phyloP scores from a whole-genome alignment of 2,888 invertebrate species.

The Chaetoderma sp. region DNA sequence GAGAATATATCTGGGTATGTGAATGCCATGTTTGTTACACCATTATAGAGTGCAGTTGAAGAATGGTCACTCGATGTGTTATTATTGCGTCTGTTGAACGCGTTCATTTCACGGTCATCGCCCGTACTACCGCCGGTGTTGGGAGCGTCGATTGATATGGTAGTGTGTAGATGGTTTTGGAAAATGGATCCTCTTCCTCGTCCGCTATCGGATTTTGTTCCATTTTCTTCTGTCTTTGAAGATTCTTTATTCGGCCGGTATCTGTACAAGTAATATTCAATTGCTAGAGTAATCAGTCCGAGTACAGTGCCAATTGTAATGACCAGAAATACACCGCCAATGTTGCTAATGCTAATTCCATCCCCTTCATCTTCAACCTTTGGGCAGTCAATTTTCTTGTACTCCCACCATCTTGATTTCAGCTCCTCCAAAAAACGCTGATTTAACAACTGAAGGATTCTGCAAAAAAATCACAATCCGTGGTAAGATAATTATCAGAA shows the following conservation, averaged over 20 bases:
- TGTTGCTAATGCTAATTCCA: slow-evolving; percentile 97
- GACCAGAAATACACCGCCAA: slow-evolving; percentile 96
- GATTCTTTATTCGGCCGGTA: slow-evolving; percentile 3
- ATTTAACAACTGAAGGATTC: slow-evolving; percentile 93
- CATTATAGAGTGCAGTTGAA: too few relatives aligned
- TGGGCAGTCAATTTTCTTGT: slow-evolving; percentile 78
- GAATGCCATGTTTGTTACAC: too few relatives aligned
- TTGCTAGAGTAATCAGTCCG: slow-evolving; percentile 89
- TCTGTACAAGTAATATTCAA: slow-evolving; percentile 79
- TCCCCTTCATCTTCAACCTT: slow-evolving; percentile 94
- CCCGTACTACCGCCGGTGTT: not conserved
- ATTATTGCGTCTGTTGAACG: not conserved
- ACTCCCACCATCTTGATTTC: slow-evolving; percentile 96
- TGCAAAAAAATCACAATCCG: slow-evolving; percentile 70
- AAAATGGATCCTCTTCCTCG: not conserved
- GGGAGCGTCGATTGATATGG: not conserved
- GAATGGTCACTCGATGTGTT: too few relatives aligned
- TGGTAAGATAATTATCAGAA: not conserved
- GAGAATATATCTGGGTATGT: too few relatives aligned
- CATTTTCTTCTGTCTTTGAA: not conserved
- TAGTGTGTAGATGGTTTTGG: not conserved
- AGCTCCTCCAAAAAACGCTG: slow-evolving; percentile 90
- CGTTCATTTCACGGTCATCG: slow-evolving; percentile 3
- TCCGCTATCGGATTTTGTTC: not conserved
- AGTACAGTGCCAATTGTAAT: slow-evolving; percentile 95